Percentiles rank a stretch among this genome's conserved stretches.
Evolutionary conservation across 2,888 invertebrate genomes (phyloP).

Genomic region (Drosophila fungiperda): DNA sequence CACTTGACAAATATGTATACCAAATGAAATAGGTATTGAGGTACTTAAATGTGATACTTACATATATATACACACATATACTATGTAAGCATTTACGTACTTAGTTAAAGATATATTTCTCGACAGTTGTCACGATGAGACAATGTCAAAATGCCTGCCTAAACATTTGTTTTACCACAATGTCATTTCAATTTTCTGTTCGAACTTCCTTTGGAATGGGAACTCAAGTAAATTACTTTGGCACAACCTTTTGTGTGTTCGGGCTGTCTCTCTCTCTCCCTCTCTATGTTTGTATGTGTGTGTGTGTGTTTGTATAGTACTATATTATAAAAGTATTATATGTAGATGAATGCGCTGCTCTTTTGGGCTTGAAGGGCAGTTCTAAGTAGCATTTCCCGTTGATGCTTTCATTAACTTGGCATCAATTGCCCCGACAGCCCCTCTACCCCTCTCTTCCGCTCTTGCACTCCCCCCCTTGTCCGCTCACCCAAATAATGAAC

Average conservation of each 20-base stretch:
- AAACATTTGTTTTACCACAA: constrained; percentile 25
- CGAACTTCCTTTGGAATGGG: constrained; percentile 15
- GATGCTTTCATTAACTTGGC: constrained; percentile 73
- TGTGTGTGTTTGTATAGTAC: constrained; percentile 25
- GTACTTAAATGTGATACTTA: constrained; percentile 5
- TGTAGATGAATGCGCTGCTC: constrained; percentile 33
- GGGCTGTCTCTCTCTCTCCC: constrained; percentile 1
- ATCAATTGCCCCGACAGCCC: constrained; percentile 34
- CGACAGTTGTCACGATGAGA: constrained; percentile 39
- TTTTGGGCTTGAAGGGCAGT: constrained; percentile 32
- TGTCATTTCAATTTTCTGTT: constrained; percentile 59
- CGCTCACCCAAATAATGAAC: constrained; percentile 11
- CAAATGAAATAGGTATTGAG: constrained; percentile 24
- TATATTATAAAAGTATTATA: constrained; percentile 54
- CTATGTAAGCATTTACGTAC: constrained; percentile 10
- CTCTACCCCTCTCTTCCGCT: neutral
- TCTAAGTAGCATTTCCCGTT: constrained; percentile 58
- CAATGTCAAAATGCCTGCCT: constrained; percentile 51
- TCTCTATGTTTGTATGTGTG: constrained; percentile 2
- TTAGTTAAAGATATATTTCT: constrained; percentile 37
- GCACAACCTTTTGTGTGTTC: constrained; percentile 61
- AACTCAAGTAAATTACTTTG: constrained; percentile 58
- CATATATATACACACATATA: neutral
- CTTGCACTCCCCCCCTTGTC: constrained; percentile 1
- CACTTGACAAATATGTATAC: constrained; percentile 9